A percentile compares a stretch with the other conserved stretches of the same genome.
Conservation (phyloP, 1,140 invertebrate species). For the Pemphigus obesinymphae region DNA sequence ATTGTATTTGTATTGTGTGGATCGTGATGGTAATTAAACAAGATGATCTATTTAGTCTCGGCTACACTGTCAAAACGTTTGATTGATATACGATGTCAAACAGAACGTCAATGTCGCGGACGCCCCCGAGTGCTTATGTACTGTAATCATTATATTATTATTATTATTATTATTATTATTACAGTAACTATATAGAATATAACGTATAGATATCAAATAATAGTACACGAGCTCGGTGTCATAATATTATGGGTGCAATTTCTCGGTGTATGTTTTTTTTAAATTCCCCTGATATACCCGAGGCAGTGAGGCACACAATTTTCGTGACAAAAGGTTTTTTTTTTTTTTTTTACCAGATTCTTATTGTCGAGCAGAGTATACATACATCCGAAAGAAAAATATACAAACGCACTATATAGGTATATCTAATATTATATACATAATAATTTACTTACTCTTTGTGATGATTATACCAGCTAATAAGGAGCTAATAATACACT, state of each 20-base stretch:
- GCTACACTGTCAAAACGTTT: not conserved
- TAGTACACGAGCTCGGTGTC: no score
- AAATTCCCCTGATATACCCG: not conserved
- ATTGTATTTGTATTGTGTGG: not conserved
- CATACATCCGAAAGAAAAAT: not conserved
- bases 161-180: not conserved
- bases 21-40: not conserved
- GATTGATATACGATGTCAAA: slow-evolving; percentile 14
- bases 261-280: not conserved
- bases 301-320: not conserved
- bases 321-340: slow-evolving; percentile 11
- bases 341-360: not conserved
- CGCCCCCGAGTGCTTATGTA: not conserved
- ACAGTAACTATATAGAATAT: not conserved
- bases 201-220: not conserved
- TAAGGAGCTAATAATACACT: not conserved
- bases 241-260: not conserved
- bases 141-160: not conserved
- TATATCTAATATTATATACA: not conserved
- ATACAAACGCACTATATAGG: not conserved
- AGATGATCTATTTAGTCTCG: not conserved
- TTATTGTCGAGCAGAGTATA: not conserved
- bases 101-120: not conserved
- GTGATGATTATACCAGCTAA: no score
- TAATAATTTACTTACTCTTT: no score